phyloP scores from a whole-genome alignment of 2,888 invertebrate genomes.

The Ophonus ardosiacus region DNA sequence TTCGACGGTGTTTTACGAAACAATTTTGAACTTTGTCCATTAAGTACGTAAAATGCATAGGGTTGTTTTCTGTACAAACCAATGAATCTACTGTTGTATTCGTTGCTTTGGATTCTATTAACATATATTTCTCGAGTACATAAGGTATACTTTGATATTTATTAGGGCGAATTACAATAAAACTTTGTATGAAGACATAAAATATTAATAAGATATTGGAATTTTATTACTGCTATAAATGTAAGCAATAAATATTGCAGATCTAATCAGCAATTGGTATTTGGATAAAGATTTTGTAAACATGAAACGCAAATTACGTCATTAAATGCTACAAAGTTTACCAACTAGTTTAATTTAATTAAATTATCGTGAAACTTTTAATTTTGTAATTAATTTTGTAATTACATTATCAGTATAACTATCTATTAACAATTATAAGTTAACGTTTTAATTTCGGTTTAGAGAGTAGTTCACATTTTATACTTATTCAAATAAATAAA shows the following conservation, averaged over 20 bases:
- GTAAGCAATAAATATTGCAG: background rate
- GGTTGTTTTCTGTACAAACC: slow-evolving; percentile 2
- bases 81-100: slow-evolving; percentile 24
- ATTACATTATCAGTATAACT: background rate
- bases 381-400: background rate
- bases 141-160: background rate
- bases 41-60: slow-evolving; percentile 51
- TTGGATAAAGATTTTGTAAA: background rate
- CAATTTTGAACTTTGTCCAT: slow-evolving; percentile 61
- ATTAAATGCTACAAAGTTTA: background rate
- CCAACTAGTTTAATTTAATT: background rate
- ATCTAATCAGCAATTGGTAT: background rate
- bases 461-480: background rate
- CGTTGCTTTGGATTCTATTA: slow-evolving; percentile 7
- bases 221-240: background rate
- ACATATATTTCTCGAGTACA: slow-evolving; percentile 10
- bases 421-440: background rate
- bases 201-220: background rate
- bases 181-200: background rate
- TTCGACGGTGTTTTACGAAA: slow-evolving; percentile 55
- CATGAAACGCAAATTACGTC: background rate
- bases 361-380: background rate
- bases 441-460: background rate
- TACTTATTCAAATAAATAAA: too few relatives aligned
- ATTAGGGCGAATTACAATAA: background rate